Base-by-base conservation (phyloP, 92 coral and sea anemone species). In the Micromussa lordhowensis region DNA sequence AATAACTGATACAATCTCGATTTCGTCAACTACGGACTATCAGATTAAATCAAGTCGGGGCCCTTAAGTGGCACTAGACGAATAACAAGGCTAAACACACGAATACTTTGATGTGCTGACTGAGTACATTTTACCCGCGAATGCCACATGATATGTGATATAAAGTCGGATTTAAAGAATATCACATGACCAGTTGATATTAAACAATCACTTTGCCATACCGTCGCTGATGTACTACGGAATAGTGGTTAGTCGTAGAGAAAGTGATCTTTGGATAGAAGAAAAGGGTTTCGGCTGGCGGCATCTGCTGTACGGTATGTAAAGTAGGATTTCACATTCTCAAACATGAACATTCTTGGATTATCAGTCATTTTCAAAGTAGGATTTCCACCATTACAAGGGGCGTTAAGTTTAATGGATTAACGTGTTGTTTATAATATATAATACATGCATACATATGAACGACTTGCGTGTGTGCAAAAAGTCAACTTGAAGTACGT, bases 61-160 rank as follows among this genome's bases (percentile, higher is more conserved):
- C 44, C 51, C 78, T 12, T 35, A 73, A 73, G 78, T 73, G 78
- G 78, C 49, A 73, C 78, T 73, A 1, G 36, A 19, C 49, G 53
- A 18, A 73, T 18, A 73, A 73, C 78, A 36, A 73, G 15, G 18
- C 26, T 35, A 34, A 73, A 19, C 49, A 73, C 7, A 34, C 28
- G 19, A 18, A 22, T 12, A 18, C 19, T 35, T 73, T 35, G 40
- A 36, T 73, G 12, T 34, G 49, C 51, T 73, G 26, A 73, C 8
- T 32, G 49, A 35, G 78, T 36, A 35, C 7, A 36, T 7, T 73
- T 73, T 14, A 16, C 26, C 51, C 14, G 26, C 14, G 26, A 7
- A 24, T 40, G 44, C 24, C 68, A 61, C 77, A 17, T 34, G 78
- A 36, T 73, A 34, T 73, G 35, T 5, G 34, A 12, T 36, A 70